Evolutionary conservation across 2,888 invertebrate species (phyloP).

Genomic region (Drosophila greeni): DNA sequence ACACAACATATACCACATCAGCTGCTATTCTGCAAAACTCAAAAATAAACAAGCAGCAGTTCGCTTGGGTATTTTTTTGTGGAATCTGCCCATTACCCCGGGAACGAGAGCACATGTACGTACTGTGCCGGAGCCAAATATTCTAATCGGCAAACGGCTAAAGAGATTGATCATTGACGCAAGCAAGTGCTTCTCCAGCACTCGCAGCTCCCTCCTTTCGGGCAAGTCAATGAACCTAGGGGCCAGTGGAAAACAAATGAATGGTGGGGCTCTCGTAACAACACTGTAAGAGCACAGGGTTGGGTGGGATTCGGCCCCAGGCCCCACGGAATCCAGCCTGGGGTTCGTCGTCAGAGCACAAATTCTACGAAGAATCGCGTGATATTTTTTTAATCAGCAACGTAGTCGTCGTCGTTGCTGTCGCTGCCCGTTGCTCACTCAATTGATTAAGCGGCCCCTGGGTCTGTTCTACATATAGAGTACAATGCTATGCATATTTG

Average conservation of each 20-base stretch:
- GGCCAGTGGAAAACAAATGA: constrained; percentile 29
- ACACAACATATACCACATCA: constrained; percentile 16
- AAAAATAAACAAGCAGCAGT: constrained; percentile 19
- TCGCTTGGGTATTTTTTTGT: constrained; percentile 2
- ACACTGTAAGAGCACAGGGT: constrained; percentile 31
- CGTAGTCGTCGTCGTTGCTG: constrained; percentile 41
- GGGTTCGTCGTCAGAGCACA: constrained; percentile 51
- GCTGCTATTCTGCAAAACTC: constrained; percentile 23
- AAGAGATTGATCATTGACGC: constrained; percentile 58
- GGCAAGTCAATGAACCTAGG: constrained; percentile 60
- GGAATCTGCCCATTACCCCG: constrained; percentile 44
- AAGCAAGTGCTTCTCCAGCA: constrained; percentile 8
- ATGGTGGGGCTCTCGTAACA: constrained; percentile 36
- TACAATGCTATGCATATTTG: constrained; percentile 29
- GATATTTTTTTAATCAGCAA: constrained; percentile 71
- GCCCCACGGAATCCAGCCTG: constrained; percentile 14
- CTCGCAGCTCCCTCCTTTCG: constrained; percentile 12
- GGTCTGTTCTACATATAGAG: constrained; percentile 31
- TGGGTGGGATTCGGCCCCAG: constrained; percentile 6
- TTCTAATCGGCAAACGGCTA: constrained; percentile 25
- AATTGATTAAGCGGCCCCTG: constrained; percentile 66
- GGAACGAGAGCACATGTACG: constrained; percentile 3
- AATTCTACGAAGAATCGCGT: constrained; percentile 73
- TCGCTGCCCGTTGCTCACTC: constrained; percentile 44
- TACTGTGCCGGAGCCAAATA: constrained; percentile 20